phyloP scores from a whole-genome alignment of 1,140 invertebrate species.

The Yoshiicerus persimilis region DNA sequence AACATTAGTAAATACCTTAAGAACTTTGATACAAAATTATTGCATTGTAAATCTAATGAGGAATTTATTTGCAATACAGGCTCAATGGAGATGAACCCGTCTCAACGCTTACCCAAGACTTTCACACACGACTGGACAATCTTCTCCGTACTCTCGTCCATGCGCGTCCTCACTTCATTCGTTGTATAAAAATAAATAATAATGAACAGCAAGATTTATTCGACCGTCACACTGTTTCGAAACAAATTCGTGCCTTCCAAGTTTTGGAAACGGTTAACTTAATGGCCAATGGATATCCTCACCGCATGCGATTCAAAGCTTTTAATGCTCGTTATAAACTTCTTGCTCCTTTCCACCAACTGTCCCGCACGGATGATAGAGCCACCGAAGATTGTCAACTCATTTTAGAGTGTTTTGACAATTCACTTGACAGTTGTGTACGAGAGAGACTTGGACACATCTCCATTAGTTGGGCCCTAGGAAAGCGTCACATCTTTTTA shows the following conservation, averaged over 20 bases:
- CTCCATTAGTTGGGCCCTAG: conserved; percentile 82
- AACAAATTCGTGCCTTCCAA: conserved; percentile 85
- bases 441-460: conserved; percentile 54
- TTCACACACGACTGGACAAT: conserved; percentile 89
- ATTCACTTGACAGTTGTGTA: conserved; percentile 54
- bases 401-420: conserved; percentile 67
- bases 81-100: conserved; percentile 84
- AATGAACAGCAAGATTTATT: conserved; percentile 73
- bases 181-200: conserved; percentile 84
- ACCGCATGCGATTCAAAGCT: conserved; percentile 92
- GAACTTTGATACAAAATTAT: neutral
- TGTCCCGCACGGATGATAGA: conserved; percentile 76
- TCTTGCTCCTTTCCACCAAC: conserved; percentile 72
- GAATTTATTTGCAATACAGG: conserved; percentile 53
- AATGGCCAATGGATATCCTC: conserved; percentile 87
- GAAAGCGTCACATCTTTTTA: conserved; percentile 88
- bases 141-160: conserved; percentile 85
- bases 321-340: conserved; percentile 83
- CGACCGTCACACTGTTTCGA: conserved; percentile 76
- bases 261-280: conserved; percentile 92
- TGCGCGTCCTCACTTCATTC: conserved; percentile 89
- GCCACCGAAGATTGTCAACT: conserved; percentile 75
- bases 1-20: too few species aligned
- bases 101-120: conserved; percentile 90
- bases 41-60: neutral